phyloP scores from a whole-genome alignment of 2,797 vertebrate species.

The Melanotaenia pygmaea region DNA sequence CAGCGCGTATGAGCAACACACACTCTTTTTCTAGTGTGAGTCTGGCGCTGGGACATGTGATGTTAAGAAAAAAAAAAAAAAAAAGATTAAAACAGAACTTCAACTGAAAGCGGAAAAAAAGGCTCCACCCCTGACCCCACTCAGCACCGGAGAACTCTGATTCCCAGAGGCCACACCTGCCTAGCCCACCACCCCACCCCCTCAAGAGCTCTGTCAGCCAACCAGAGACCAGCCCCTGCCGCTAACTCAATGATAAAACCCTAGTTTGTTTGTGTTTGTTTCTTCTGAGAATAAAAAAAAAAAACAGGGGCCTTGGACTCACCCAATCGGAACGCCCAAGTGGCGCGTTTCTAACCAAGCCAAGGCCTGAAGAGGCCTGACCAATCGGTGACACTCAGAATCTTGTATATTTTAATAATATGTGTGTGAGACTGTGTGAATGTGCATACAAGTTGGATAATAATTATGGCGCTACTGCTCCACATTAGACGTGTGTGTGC shows the following conservation, averaged over 20 bases:
- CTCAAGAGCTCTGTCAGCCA: conserved; percentile 61
- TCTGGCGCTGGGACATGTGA: conserved; percentile 52
- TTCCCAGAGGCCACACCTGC: conserved; percentile 62
- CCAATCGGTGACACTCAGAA: conserved; percentile 80
- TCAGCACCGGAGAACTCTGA: conserved; percentile 64
- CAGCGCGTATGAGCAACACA: conserved; percentile 47
- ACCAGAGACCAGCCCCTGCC: conserved; percentile 71
- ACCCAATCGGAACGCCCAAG: conserved; percentile 61
- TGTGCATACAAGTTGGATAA: conserved; percentile 74
- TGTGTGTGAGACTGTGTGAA: conserved; percentile 40
- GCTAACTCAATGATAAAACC: conserved; percentile 76
- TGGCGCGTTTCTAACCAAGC: conserved; percentile 57
- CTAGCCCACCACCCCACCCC: conserved; percentile 46
- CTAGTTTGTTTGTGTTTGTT: conserved; percentile 78
- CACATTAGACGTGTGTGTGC: conserved; percentile 70
- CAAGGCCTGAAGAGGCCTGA: conserved; percentile 68
- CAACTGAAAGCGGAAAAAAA: conserved; percentile 10
- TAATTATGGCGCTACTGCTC: conserved; percentile 80
- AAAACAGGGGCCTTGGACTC: conserved; percentile 74
- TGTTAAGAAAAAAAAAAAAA: conserved; percentile 47
- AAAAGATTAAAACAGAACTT: conserved; percentile 45
- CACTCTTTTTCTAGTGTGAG: conserved; percentile 55
- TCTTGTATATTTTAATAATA: conserved; percentile 87
- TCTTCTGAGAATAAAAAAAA: conserved; percentile 55
- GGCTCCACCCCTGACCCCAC: conserved; percentile 45